Percentiles rank a stretch among this genome's conserved stretches.
These are phyloP conservation scores for Tympanuchus pallidicinctus DNA, from an alignment of 2,113 vertebrate genomes.

Conservation along the genomic window DNA sequence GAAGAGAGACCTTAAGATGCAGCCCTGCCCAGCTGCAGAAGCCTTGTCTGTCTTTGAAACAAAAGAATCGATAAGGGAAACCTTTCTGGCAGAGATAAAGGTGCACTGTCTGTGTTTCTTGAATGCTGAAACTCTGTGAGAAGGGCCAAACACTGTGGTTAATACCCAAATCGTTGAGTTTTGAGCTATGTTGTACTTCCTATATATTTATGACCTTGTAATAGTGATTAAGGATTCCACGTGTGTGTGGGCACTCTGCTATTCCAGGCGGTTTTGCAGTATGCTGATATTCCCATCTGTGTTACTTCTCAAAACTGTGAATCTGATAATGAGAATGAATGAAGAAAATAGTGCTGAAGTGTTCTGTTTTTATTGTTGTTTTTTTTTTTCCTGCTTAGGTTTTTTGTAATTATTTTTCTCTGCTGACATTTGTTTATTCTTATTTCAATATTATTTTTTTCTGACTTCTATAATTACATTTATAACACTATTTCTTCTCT, in stretches of 20 bases:
- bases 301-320: background rate
- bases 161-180: background rate
- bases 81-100: background rate
- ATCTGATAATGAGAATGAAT: background rate
- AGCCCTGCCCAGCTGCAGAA: background rate
- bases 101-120: background rate
- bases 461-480: background rate
- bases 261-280: background rate
- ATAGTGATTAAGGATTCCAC: background rate
- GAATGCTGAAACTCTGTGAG: accelerated
- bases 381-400: background rate
- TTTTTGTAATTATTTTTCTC: background rate
- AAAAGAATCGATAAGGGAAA: background rate
- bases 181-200: background rate
- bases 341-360: background rate
- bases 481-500: background rate
- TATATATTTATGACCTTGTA: background rate
- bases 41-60: background rate
- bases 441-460: background rate
- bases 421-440: background rate
- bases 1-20: background rate
- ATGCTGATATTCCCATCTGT: background rate
- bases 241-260: background rate
- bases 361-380: background rate
- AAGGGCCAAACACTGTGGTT: background rate